Conservation (phyloP, 2,888 invertebrate genomes). For the Pseudeuparius sepicola region DNA sequence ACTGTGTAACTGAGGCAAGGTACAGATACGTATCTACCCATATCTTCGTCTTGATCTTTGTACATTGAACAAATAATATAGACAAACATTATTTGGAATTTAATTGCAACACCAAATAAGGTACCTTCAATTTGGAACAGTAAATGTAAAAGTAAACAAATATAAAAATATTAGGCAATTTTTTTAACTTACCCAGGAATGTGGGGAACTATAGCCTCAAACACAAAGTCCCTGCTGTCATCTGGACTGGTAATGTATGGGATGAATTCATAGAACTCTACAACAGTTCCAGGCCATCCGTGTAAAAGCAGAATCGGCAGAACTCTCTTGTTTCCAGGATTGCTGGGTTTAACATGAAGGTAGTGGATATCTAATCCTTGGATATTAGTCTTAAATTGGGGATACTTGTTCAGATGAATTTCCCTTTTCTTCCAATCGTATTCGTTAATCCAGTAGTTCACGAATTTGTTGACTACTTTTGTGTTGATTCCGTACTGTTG, state of each 20-base stretch:
- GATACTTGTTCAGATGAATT: slow-evolving; percentile 50
- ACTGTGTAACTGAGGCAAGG: too few species aligned
- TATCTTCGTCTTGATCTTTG: too few species aligned
- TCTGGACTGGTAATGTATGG: slow-evolving; percentile 49
- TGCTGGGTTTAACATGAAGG: slow-evolving; percentile 44
- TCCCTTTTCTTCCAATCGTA: slow-evolving; percentile 60
- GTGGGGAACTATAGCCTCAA: slow-evolving; percentile 53
- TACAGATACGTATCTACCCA: too few species aligned
- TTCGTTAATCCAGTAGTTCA: slow-evolving; percentile 66
- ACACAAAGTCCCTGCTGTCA: slow-evolving; percentile 47
- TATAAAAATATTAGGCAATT: too few species aligned
- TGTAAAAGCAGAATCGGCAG: slow-evolving; percentile 65
- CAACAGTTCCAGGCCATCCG: slow-evolving; percentile 84
- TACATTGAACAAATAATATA: too few species aligned
- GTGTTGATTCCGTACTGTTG: slow-evolving; percentile 79
- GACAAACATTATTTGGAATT: too few species aligned
- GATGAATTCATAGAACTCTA: slow-evolving; percentile 71
- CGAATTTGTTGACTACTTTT: slow-evolving; percentile 48
- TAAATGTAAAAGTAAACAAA: too few species aligned
- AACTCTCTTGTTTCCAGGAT: slow-evolving; percentile 34
- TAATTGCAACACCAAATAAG: too few species aligned
- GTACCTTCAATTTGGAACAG: too few species aligned
- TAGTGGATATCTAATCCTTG: slow-evolving; percentile 55
- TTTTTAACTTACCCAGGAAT: slow-evolving; percentile 46
- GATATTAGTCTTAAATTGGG: slow-evolving; percentile 61